These are phyloP conservation scores for Diceros bicornis DNA, from an alignment of 2,797 vertebrate genomes.

Conservation along the genomic window DNA sequence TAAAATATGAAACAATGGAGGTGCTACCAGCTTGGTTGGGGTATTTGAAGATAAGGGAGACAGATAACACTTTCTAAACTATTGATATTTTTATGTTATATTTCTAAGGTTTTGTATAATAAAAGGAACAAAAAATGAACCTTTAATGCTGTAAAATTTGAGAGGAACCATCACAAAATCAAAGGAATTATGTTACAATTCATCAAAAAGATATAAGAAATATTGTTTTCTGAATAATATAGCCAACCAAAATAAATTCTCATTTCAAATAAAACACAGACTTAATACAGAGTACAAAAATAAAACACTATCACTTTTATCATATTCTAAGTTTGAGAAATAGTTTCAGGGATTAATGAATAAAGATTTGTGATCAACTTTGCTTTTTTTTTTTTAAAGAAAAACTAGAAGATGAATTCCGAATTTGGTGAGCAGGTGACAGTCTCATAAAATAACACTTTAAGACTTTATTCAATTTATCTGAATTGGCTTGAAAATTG, in stretches of 20 bases:
- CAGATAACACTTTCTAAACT: background rate
- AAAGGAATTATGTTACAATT: background rate
- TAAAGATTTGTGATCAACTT: slow-evolving; percentile 4
- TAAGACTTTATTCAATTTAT: background rate
- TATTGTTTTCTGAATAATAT: background rate
- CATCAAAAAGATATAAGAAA: slow-evolving; percentile 47
- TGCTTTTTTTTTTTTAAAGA: background rate
- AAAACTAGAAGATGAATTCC: background rate
- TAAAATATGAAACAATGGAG: background rate
- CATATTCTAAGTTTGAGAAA: background rate
- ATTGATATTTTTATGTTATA: background rate
- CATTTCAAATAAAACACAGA: slow-evolving; percentile 31
- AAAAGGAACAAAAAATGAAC: background rate
- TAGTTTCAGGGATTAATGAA: background rate
- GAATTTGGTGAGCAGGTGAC: background rate
- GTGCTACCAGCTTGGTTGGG: background rate
- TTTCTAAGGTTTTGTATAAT: background rate
- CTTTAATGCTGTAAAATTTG: slow-evolving; percentile 1
- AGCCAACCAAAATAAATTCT: slow-evolving; percentile 33
- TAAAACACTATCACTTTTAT: background rate
- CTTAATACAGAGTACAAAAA: background rate
- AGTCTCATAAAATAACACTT: background rate
- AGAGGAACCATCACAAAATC: slow-evolving; percentile 4
- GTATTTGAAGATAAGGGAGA: background rate
- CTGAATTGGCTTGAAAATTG: background rate